Conservation (phyloP, 1,140 invertebrate species). For the Caenorhabditis briggsae region DNA sequence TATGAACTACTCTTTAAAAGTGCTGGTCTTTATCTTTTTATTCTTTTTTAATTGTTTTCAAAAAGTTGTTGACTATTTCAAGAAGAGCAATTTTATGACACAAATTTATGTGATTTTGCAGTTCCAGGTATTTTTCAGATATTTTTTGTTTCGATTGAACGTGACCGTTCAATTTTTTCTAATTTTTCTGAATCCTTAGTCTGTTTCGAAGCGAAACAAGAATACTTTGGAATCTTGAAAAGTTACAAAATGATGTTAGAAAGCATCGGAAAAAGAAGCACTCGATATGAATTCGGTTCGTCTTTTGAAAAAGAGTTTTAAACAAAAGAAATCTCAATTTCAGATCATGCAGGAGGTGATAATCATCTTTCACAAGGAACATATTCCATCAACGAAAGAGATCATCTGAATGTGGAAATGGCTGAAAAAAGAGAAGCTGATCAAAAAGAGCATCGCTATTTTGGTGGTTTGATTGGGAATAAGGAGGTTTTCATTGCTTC, state of each 20-base stretch:
- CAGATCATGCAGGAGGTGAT: constrained; percentile 19
- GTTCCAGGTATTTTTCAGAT: no score
- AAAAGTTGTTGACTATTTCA: constrained; percentile 18
- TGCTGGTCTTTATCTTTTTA: constrained; percentile 18
- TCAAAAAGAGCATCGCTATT: background rate
- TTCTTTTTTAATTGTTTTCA: background rate
- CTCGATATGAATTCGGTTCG: background rate
- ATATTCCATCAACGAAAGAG: background rate
- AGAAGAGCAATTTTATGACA: no score
- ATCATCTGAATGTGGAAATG: constrained; percentile 13
- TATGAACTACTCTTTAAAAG: constrained; percentile 8
- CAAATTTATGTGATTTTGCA: background rate
- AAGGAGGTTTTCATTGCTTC: background rate
- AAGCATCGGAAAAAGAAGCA: constrained; percentile 22
- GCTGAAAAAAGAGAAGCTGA: background rate
- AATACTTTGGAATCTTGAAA: background rate
- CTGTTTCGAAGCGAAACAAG: background rate
- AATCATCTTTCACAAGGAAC: background rate
- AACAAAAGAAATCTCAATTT: background rate
- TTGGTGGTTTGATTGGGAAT: background rate
- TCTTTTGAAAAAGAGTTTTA: background rate
- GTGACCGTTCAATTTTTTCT: no score
- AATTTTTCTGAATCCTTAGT: no score
- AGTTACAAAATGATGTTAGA: background rate
- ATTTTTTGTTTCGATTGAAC: no score